Conservation (phyloP, 2,888 invertebrate species). For the Masnerella sp. region DNA sequence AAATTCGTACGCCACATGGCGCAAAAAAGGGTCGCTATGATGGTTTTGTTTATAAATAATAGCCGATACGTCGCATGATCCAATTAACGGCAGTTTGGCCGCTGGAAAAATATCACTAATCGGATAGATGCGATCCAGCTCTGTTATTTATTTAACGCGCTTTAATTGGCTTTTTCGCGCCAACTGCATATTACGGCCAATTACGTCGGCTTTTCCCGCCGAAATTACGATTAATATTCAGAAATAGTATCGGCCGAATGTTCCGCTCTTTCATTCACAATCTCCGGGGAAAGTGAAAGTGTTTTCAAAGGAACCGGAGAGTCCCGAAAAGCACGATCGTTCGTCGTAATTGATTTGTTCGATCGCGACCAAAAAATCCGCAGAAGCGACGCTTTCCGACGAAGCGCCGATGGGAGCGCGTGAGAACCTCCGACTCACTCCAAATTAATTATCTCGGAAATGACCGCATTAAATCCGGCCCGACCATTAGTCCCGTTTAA, state of each 20-base stretch:
- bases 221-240: too few species aligned
- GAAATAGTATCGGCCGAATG: too few species aligned
- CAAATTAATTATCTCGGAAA: slow-evolving; percentile 31
- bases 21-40: slow-evolving; percentile 4
- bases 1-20: too few species aligned
- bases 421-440: slow-evolving; percentile 15
- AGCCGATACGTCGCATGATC: slow-evolving; percentile 5
- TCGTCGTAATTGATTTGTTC: slow-evolving; percentile 5
- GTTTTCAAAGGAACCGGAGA: slow-evolving; percentile 11
- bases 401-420: not conserved
- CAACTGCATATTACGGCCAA: slow-evolving; percentile 6
- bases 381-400: not conserved
- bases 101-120: slow-evolving; percentile 21
- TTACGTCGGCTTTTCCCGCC: not conserved
- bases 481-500: slow-evolving; percentile 33
- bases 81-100: slow-evolving; percentile 17
- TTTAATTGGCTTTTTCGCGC: slow-evolving; percentile 23
- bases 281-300: slow-evolving; percentile 19
- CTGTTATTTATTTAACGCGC: slow-evolving; percentile 16
- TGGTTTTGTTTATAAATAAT: slow-evolving; percentile 13
- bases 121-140: slow-evolving; percentile 8
- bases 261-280: slow-evolving; percentile 28
- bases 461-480: slow-evolving; percentile 19
- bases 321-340: too few species aligned
- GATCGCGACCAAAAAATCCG: not conserved